Base-by-base conservation (phyloP, 2,113 vertebrate genomes). In the Gambusia holbrooki region DNA sequence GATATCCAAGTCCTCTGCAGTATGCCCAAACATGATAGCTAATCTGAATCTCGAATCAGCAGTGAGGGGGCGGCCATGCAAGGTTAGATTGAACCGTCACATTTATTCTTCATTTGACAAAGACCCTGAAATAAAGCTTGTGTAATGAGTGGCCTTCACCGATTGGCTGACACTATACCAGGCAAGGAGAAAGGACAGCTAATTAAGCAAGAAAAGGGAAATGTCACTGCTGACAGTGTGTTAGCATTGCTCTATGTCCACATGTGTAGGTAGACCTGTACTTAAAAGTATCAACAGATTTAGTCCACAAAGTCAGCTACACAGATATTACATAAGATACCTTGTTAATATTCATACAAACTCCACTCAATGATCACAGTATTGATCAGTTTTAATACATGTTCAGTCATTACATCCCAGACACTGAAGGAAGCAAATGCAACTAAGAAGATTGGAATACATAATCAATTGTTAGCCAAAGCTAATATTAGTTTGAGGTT, bases 71-170 rank as follows among this genome's bases (percentile, higher is more conserved):
- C 35, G 0, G 61, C 73, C 81, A 73, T 70, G 79, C 54, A 1
- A 69, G 58, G 84, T 89, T 82, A 87, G 82, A 87, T 79, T 86
- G 74, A 90, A 81, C 82, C 76, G 87, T 88, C 90, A 90, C 82
- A 80, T 84, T 86, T 75, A 69, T 76, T 85, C 58, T 76, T 83
- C 66, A 82, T 86, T 82, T 83, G 84, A 83, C 73, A 78, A 82
- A 84, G 86, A 79, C 82, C 79, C 88, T 80, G 81, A 82, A 85
- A 87, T 83, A 69, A 92, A 89, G 87, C 77, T 64, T 37, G 60
- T 72, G 69, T 89, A 92, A 89, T 85, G 84, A 90, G 68, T 12
- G 30, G 75, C 60, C 77, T 54, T 27, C 17, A 45, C 67, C 14
- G 51, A 89, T 88, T 90, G 90, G 88, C 61, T 10, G 37, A 79